Percentiles rank a stretch among this genome's conserved stretches.
Conservation (phyloP, 2,797 vertebrate genomes). For the Florisuga fusca region DNA sequence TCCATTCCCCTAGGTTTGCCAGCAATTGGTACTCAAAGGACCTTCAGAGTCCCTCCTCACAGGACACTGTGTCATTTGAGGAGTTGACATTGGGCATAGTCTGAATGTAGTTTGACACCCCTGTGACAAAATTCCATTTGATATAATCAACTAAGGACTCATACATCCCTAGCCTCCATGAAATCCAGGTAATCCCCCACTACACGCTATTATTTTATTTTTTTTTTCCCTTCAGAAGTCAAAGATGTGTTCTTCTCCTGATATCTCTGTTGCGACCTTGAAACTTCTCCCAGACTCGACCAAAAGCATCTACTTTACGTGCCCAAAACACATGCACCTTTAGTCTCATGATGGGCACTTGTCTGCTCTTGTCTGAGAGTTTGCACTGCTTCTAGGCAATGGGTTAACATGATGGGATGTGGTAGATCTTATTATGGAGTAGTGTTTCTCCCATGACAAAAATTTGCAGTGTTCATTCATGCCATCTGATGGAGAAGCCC, state of each 20-base stretch:
- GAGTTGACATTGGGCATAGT: background rate
- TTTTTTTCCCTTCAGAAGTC: background rate
- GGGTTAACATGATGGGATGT: background rate
- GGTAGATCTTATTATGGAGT: background rate
- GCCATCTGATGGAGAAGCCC: background rate
- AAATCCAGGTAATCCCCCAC: background rate
- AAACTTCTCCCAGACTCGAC: background rate
- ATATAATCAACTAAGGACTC: background rate
- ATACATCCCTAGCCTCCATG: background rate
- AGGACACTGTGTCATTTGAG: background rate
- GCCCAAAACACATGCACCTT: accelerated
- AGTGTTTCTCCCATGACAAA: background rate
- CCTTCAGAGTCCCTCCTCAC: background rate
- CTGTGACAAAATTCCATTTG: background rate
- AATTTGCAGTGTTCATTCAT: background rate
- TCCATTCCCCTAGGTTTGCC: background rate
- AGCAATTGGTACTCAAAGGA: background rate
- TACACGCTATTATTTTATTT: background rate
- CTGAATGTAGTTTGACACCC: background rate
- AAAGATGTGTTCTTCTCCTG: background rate
- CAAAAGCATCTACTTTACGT: accelerated
- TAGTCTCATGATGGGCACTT: accelerated
- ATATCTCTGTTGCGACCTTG: background rate
- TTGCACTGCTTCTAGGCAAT: background rate
- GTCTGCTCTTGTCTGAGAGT: background rate